phyloP scores from a whole-genome alignment of 2,797 vertebrate species.

The Silurus aristotelis region DNA sequence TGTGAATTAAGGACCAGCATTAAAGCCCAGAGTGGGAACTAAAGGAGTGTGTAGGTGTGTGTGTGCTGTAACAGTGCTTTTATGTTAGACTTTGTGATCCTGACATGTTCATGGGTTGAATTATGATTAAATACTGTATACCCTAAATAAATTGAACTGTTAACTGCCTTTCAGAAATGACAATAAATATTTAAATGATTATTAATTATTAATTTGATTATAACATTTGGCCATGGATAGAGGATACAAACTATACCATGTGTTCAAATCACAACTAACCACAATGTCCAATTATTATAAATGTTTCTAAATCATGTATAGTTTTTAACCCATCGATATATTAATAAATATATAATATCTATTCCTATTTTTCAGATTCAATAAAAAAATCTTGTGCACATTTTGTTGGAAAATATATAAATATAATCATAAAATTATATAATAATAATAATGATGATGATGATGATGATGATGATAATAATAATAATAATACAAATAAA shows the following conservation, averaged over 20 bases:
- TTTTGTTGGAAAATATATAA: too few species aligned
- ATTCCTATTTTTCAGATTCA: not conserved
- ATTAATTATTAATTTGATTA: not conserved
- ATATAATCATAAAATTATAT: too few species aligned
- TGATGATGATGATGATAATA: too few species aligned
- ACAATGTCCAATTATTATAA: not conserved
- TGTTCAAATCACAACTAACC: not conserved
- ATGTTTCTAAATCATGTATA: not conserved
- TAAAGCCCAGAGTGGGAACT: not conserved
- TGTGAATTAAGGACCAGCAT: slow-evolving; percentile 1
- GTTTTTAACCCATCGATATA: not conserved
- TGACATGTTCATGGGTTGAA: slow-evolving; percentile 40
- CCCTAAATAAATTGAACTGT: not conserved
- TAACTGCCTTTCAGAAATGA: not conserved
- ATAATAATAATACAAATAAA: too few species aligned
- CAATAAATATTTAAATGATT: not conserved
- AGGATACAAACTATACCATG: not conserved
- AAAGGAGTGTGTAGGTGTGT: slow-evolving; percentile 22
- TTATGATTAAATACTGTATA: not conserved
- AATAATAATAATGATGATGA: too few species aligned
- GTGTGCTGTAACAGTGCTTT: slow-evolving; percentile 35
- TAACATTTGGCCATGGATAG: too few species aligned
- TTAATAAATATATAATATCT: not conserved
- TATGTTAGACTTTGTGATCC: slow-evolving; percentile 37
- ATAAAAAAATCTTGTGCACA: not conserved